Base-by-base conservation (phyloP, 2,113 vertebrate genomes). In the Talpa occidentalis region DNA sequence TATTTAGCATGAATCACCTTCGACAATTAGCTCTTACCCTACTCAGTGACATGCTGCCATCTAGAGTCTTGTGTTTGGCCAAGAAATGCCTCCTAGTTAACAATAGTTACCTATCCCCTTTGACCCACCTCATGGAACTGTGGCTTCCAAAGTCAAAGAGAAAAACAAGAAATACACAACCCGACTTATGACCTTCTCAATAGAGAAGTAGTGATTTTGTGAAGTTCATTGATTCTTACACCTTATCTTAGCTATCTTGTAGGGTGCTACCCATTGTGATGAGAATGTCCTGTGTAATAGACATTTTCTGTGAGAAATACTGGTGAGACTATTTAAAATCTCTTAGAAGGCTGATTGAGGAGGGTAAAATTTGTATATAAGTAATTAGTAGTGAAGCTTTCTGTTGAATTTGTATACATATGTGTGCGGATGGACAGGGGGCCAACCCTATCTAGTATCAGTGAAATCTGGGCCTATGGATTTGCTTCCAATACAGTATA, bases 11-110 rank as follows among this genome's bases (percentile, higher is more conserved):
- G 64, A 94, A 66, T 74, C 32, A 83, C 78, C 70, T 85, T 73
- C 70, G 81, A 44, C n/a, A 72, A 74, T 30, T 81, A 89, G 35
- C 30, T 90, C 15, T 76, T 54, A 88, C 42, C 70, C 81, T 89
- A 40, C 10, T 77, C 60, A 89, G 93, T 83, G 47, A 91, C 88
- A 76, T 95, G 96, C 88, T 97, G 95, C 91, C 95, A 94, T 95
- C 94, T 97, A 96, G 89, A 96, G 94, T 96, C 91, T 94, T 73
- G 10, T 62, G 32, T 74, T 11, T 60, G 21, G 88, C 69, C 86
- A 76, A 90, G 15, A 52, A 93, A 66, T 56, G 54, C 77, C 78
- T 30, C 77, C 66, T 3, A 59, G 60, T 54, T 82, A 64, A 49
- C 24, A 19, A 2, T 72, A 92, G 30, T 40, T 37, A 54, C 28